Conservation (phyloP, 2,888 invertebrate genomes). For the Malthinus flaveolus region DNA sequence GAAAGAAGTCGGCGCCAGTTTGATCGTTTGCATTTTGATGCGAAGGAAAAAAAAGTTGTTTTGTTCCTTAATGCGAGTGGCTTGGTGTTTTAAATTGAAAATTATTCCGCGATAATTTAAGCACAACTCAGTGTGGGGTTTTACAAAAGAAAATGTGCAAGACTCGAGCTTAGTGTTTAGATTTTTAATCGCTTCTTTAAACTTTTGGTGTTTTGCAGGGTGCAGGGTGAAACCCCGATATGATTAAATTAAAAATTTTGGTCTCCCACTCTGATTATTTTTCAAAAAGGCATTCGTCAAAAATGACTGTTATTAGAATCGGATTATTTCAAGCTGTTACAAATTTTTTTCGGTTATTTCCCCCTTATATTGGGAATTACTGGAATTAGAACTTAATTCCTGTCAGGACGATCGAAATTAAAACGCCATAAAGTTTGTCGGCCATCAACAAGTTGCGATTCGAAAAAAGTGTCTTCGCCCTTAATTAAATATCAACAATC, state of each 20-base stretch:
- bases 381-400: constrained; percentile 5
- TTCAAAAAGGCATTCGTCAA: constrained; percentile 41
- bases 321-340: constrained; percentile 41
- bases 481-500: constrained; percentile 48
- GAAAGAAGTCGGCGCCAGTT: constrained; percentile 23
- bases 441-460: background rate
- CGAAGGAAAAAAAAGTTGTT: constrained; percentile 13
- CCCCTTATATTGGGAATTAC: constrained; percentile 17
- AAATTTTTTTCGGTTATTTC: constrained; percentile 24
- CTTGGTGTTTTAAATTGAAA: constrained; percentile 12
- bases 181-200: constrained; percentile 28
- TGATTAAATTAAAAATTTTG: too few species aligned
- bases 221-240: too few species aligned
- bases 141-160: constrained; percentile 10
- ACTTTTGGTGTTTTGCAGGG: too few species aligned
- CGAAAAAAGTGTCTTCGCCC: constrained; percentile 22
- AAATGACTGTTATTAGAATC: constrained; percentile 43
- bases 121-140: background rate
- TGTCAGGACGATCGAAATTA: background rate
- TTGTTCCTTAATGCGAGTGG: constrained; percentile 3
- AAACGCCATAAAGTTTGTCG: background rate
- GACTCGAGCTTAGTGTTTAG: constrained; percentile 34
- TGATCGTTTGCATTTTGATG: constrained; percentile 26
- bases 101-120: constrained; percentile 6
- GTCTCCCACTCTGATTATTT: background rate